These are phyloP conservation scores for Acanthosepion pharaonis DNA, from an alignment of 2,888 invertebrate species.

Conservation along the genomic window DNA sequence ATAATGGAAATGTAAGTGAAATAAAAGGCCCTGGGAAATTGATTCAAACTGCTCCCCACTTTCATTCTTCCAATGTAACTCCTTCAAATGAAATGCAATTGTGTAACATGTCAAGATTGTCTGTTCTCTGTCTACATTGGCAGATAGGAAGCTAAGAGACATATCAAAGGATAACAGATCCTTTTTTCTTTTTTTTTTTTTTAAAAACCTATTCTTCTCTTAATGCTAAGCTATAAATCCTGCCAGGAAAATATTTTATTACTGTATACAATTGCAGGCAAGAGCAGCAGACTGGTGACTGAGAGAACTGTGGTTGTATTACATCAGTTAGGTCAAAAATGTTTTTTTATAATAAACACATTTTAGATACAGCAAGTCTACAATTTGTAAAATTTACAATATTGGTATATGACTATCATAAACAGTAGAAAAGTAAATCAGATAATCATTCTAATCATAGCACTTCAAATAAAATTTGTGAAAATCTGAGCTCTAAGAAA, in stretches of 20 bases:
- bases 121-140: background rate
- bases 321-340: background rate
- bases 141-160: background rate
- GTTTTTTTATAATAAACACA: background rate
- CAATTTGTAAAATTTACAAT: too few species aligned
- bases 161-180: background rate
- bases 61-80: background rate
- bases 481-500: too few species aligned
- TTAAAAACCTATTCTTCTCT: background rate
- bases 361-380: too few species aligned
- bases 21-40: background rate
- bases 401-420: too few species aligned
- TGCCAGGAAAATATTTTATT: background rate
- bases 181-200: too few species aligned
- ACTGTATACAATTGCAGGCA: background rate
- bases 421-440: too few species aligned
- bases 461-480: too few species aligned
- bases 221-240: slow-evolving; percentile 25
- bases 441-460: too few species aligned
- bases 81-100: background rate
- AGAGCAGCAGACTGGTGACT: background rate
- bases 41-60: background rate
- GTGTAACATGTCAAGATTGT: slow-evolving; percentile 33
- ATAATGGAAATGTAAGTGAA: background rate
- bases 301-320: background rate